phyloP scores from a whole-genome alignment of 2,888 invertebrate species.

The Keiferia lycopersicella region DNA sequence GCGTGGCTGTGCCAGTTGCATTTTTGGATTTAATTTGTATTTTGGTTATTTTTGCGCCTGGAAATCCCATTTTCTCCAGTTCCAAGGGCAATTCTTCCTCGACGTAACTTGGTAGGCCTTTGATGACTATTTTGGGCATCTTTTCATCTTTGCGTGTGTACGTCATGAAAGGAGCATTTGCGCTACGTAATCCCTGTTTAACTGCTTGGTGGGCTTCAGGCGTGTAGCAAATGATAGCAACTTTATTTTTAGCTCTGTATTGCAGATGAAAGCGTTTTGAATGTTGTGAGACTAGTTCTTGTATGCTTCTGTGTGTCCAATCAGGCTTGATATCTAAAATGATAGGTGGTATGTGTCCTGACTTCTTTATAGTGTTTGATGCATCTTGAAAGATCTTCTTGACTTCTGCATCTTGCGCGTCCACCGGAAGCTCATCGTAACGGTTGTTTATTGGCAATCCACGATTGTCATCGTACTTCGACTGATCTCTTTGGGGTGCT shows the following conservation, averaged over 20 bases:
- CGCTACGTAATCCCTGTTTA: slow-evolving; percentile 19
- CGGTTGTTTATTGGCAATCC: slow-evolving; percentile 12
- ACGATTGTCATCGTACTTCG: not conserved
- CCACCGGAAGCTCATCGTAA: not conserved
- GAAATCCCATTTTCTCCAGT: slow-evolving; percentile 24
- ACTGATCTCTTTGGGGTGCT: not conserved
- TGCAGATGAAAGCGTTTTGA: slow-evolving; percentile 22
- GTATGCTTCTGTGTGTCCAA: slow-evolving; percentile 25
- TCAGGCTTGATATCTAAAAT: slow-evolving; percentile 12
- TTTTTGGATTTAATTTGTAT: slow-evolving; percentile 11
- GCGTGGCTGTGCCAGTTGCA: not conserved
- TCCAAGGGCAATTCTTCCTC: slow-evolving; percentile 14
- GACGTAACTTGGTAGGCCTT: slow-evolving; percentile 21
- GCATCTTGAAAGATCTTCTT: slow-evolving; percentile 14
- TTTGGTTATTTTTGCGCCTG: slow-evolving; percentile 2
- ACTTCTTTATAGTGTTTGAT: slow-evolving; percentile 13
- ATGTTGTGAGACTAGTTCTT: slow-evolving; percentile 6
- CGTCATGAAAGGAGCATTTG: slow-evolving; percentile 1
- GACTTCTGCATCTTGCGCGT: not conserved
- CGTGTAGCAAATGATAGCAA: slow-evolving; percentile 22
- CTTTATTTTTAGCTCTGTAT: slow-evolving; percentile 18
- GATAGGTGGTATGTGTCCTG: slow-evolving; percentile 25
- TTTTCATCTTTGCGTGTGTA: slow-evolving; percentile 27
- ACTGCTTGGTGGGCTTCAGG: slow-evolving; percentile 24
- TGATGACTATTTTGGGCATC: slow-evolving; percentile 23